Base-by-base conservation (phyloP, 1,140 invertebrate genomes). In the Andrena cerasifolii region DNA sequence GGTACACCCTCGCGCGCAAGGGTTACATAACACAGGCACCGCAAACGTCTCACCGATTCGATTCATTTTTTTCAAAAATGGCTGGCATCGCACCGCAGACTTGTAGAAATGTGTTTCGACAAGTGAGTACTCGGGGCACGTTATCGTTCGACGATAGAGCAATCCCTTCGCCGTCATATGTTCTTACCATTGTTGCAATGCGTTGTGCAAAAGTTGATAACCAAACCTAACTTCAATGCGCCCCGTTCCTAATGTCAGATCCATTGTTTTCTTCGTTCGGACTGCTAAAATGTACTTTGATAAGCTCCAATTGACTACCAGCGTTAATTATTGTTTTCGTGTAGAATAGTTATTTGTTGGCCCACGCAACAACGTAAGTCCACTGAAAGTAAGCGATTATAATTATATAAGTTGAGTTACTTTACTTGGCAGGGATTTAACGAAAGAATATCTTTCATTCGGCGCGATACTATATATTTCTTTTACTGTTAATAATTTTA, bases 101-200 rank as follows among this genome's bases (percentile, higher is more conserved):
- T 36, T 90, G 87, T 66, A 83, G 88, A 85, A 90, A 89, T 86
- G 87, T 62, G 28, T 70, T 91, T 3, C 86, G 78, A 73, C 90
- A 91, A 86, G 87, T 89, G 8, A 86, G 87, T 87, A 62, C 24
- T 33, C 26, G 3, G 3, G 10, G 51, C 51, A 81, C 3, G 0
- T 24, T 1, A n/a, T 14, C 59, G 6, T n/a, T 33, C n/a, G 7
- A 62, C 4, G 18, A 51, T 49, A 47, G 24, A 10, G 26, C 24
- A 18, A 31, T 40, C 28, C 16, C 51, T 40, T 7, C 68, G 12
- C 14, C 12, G 12, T 3, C 10, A 12, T 7, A 8, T n/a, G 1
- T 28, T 26, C 3, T 43, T 49, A 47, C 2, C 14, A 28, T 79
- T 51, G 6, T 79, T 53, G 0, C n/a, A 33, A 47, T n/a, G 8